Evolutionary conservation across 1,140 invertebrate genomes (phyloP).

Genomic region (Ylistrum balloti): DNA sequence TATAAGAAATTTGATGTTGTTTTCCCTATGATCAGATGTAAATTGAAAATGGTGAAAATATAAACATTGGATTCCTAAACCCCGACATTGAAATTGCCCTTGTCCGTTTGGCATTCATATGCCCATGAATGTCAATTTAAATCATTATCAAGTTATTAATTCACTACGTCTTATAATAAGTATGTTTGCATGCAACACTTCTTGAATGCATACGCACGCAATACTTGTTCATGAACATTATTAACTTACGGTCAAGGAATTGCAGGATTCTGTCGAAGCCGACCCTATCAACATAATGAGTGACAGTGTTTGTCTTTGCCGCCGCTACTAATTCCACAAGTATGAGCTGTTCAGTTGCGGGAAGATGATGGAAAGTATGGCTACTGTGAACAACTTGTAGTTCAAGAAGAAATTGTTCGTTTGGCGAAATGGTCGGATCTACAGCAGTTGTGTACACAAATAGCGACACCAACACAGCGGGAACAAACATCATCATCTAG

Average conservation of each 20-base stretch:
- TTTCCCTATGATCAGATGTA: too few relatives aligned
- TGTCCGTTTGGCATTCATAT: too few relatives aligned
- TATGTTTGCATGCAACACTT: too few relatives aligned
- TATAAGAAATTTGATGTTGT: too few relatives aligned
- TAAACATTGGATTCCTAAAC: too few relatives aligned
- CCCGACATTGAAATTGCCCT: too few relatives aligned
- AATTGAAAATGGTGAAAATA: too few relatives aligned
- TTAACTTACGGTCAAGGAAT: constrained; percentile 52
- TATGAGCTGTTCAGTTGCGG: constrained; percentile 41
- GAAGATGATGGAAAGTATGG: constrained; percentile 32
- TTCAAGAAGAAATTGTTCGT: constrained; percentile 48
- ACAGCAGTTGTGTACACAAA: background rate
- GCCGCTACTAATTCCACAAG: constrained; percentile 57
- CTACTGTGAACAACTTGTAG: constrained; percentile 48
- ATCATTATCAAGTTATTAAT: too few relatives aligned
- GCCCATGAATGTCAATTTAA: too few relatives aligned
- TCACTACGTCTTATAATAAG: too few relatives aligned
- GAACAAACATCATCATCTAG: background rate
- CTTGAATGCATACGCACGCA: too few relatives aligned
- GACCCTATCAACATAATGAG: constrained; percentile 51
- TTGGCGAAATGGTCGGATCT: background rate
- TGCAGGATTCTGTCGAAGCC: constrained; percentile 46
- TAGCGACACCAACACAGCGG: background rate
- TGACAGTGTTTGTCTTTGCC: constrained; percentile 53
- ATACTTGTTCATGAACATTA: too few relatives aligned